Evolutionary conservation across 2,888 invertebrate species (phyloP).

Genomic region (Pachymerium ferrugineum): DNA sequence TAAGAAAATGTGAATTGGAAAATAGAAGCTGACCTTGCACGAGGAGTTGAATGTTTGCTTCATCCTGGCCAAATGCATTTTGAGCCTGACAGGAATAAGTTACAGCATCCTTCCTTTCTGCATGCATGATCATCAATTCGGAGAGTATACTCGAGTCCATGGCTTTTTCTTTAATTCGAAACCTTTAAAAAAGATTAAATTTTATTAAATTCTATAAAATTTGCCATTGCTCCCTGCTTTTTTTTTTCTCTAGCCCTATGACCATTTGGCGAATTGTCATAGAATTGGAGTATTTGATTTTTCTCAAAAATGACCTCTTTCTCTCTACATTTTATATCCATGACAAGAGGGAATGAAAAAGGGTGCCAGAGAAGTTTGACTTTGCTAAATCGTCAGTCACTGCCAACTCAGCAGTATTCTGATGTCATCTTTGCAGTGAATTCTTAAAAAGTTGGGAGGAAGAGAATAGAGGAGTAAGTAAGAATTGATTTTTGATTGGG

Average conservation of each 20-base stretch:
- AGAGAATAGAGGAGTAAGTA: not conserved
- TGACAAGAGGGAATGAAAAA: not conserved
- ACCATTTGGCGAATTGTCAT: not conserved
- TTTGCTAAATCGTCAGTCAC: not conserved
- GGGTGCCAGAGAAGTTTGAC: not conserved
- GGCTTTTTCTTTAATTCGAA: constrained; percentile 41
- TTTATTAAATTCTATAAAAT: not conserved
- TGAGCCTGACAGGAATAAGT: constrained; percentile 33
- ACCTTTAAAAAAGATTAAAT: constrained; percentile 37
- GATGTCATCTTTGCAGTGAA: not conserved
- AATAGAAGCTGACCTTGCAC: constrained; percentile 44
- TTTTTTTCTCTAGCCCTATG: not conserved
- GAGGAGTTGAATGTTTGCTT: constrained; percentile 44
- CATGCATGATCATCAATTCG: constrained; percentile 42
- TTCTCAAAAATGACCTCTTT: not conserved
- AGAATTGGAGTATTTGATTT: not conserved
- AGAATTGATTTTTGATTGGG: not conserved
- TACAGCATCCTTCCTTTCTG: constrained; percentile 34
- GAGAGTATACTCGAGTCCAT: constrained; percentile 41
- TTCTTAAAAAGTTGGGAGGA: not conserved
- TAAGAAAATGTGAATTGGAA: not conserved
- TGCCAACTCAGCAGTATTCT: not conserved
- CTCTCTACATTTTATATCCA: not conserved
- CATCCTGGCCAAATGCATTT: constrained; percentile 47
- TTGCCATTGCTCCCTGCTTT: not conserved